Conservation (phyloP, 1,140 invertebrate genomes). For the Dendrolimus punctatus region DNA sequence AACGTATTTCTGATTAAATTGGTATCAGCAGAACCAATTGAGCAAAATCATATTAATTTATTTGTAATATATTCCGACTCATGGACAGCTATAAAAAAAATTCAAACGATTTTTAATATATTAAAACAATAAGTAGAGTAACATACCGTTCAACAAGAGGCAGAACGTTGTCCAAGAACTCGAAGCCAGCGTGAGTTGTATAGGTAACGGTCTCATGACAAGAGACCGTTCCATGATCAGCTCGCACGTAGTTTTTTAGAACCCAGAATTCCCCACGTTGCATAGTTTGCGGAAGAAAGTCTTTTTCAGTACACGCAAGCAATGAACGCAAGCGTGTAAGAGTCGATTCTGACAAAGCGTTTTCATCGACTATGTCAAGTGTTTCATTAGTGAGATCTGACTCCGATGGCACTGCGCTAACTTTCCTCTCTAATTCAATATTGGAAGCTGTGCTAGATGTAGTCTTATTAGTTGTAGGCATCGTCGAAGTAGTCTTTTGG, state of each 20-base stretch:
- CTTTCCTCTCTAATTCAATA: conserved; percentile 44
- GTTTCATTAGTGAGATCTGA: conserved; percentile 42
- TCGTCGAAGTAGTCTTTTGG: conserved; percentile 44
- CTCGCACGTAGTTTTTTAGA: conserved; percentile 87
- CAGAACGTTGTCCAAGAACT: conserved; percentile 91
- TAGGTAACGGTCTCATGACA: conserved; percentile 93
- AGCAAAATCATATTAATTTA: too few species aligned
- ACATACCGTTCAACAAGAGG: conserved; percentile 81
- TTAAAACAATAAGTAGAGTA: background rate
- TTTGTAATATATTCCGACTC: too few species aligned
- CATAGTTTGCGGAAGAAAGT: conserved; percentile 74
- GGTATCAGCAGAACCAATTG: too few species aligned
- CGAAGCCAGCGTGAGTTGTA: conserved; percentile 93
- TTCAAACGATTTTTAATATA: too few species aligned
- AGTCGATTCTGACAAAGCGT: conserved; percentile 45
- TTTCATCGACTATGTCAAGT: conserved; percentile 55
- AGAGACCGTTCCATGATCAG: conserved; percentile 72
- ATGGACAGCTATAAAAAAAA: too few species aligned
- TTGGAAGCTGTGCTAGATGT: conserved; percentile 47
- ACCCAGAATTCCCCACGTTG: conserved; percentile 93
- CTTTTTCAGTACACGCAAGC: conserved; percentile 77
- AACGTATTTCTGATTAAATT: too few species aligned
- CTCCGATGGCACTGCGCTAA: conserved; percentile 39
- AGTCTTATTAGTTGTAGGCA: conserved; percentile 53
- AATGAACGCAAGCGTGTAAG: conserved; percentile 47